Conservation (phyloP, 1,140 invertebrate genomes). For the Maconellicoccus hirsutus region DNA sequence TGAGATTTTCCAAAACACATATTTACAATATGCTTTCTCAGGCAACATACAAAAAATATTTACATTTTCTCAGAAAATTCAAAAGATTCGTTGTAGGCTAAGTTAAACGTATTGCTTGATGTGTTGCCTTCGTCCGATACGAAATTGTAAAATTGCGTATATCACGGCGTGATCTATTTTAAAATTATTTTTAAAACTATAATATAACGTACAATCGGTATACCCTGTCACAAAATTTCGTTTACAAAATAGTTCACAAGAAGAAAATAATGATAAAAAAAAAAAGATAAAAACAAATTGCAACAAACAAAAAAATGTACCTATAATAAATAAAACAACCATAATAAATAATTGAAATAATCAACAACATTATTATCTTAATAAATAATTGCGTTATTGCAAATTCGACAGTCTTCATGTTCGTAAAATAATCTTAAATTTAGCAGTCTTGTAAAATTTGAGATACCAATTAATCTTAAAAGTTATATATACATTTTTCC, state of each 20-base stretch:
- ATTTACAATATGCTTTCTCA: slow-evolving; percentile 10
- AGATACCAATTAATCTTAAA: slow-evolving; percentile 19
- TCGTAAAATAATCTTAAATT: slow-evolving; percentile 14
- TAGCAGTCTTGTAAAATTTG: slow-evolving; percentile 19
- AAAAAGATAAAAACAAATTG: neutral
- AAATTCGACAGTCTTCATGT: slow-evolving; percentile 12
- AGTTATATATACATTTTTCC: neutral
- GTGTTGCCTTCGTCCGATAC: too few species aligned
- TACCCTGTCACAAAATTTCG: neutral
- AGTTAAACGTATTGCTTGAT: too few species aligned
- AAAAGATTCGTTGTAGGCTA: neutral
- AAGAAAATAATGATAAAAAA: neutral
- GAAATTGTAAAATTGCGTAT: too few species aligned
- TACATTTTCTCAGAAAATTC: neutral
- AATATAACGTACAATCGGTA: too few species aligned
- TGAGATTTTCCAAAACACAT: neutral
- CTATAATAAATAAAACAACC: slow-evolving; percentile 10
- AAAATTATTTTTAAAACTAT: too few species aligned
- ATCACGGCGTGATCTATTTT: too few species aligned
- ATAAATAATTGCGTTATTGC: slow-evolving; percentile 13
- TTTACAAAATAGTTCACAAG: too few species aligned
- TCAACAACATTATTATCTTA: neutral
- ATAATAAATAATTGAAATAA: slow-evolving; percentile 17
- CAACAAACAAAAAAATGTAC: slow-evolving; percentile 10
- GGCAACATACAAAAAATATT: neutral